Conservation (phyloP, 1,140 invertebrate genomes). For the Temnothorax curvispinosus region DNA sequence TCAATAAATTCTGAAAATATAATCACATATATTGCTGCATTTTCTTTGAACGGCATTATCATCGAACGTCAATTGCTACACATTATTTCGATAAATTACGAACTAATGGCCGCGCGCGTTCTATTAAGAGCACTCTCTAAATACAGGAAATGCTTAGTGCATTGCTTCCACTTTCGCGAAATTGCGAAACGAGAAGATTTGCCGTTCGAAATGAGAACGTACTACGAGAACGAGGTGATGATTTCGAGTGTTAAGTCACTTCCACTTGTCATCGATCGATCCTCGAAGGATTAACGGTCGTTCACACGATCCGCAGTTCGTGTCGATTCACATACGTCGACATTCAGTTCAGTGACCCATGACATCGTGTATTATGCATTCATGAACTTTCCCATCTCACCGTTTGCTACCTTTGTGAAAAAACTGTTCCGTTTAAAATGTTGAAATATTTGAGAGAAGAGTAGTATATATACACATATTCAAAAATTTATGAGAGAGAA, state of each 20-base stretch:
- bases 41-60: background rate
- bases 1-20: background rate
- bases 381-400: conserved; percentile 4
- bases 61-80: conserved; percentile 2
- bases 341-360: conserved; percentile 18
- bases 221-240: background rate
- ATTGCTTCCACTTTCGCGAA: background rate
- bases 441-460: conserved; percentile 12
- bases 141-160: background rate
- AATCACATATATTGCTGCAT: background rate
- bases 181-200: conserved; percentile 19
- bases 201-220: background rate
- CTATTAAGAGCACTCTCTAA: background rate
- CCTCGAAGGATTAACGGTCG: conserved; percentile 33
- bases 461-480: background rate
- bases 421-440: conserved; percentile 11
- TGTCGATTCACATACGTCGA: conserved; percentile 24
- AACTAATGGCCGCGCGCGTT: background rate
- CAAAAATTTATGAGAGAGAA: background rate
- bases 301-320: conserved; percentile 3
- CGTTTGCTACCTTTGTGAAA: conserved; percentile 17
- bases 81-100: conserved; percentile 5
- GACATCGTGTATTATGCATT: conserved; percentile 22
- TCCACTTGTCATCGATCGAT: conserved; percentile 24
- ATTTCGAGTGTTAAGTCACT: conserved; percentile 36